These are phyloP conservation scores for Mythimna lalbum DNA, from an alignment of 2,888 invertebrate species.

Conservation along the genomic window DNA sequence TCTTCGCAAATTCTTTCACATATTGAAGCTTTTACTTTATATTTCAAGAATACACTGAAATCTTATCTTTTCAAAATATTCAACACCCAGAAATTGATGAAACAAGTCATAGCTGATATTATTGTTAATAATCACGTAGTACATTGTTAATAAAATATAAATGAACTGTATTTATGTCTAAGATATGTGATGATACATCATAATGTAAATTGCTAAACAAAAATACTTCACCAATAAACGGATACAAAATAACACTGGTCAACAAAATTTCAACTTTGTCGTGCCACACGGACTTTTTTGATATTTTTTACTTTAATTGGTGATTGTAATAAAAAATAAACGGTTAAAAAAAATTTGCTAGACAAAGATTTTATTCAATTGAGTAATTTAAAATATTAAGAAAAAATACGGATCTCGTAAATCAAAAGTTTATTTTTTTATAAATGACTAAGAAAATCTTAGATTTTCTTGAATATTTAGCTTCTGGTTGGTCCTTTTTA, in stretches of 20 bases:
- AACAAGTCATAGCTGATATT: conserved; percentile 44
- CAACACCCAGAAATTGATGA: conserved; percentile 50
- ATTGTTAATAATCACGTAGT: conserved; percentile 59
- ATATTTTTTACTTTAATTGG: too few relatives aligned
- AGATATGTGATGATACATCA: conserved; percentile 74
- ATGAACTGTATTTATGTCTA: conserved; percentile 64
- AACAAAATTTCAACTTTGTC: too few relatives aligned
- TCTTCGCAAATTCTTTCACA: background rate
- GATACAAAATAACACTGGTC: conserved; percentile 58
- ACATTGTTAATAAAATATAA: conserved; percentile 60
- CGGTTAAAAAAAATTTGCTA: too few relatives aligned
- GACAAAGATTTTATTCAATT: too few relatives aligned
- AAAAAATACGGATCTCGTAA: too few relatives aligned
- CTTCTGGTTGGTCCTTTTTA: too few relatives aligned
- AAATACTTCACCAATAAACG: conserved; percentile 52
- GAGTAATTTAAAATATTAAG: too few relatives aligned
- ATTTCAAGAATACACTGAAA: conserved; percentile 10
- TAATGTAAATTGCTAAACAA: conserved; percentile 59
- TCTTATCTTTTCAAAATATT: conserved; percentile 9
- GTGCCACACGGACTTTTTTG: too few relatives aligned
- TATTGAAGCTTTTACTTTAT: background rate
- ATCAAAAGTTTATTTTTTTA: too few relatives aligned
- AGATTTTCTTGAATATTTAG: too few relatives aligned
- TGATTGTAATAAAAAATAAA: too few relatives aligned
- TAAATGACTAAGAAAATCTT: too few relatives aligned